Evolutionary conservation across 2,797 vertebrate genomes (phyloP).

Genomic region (Petrocephalus schoutedeni): DNA sequence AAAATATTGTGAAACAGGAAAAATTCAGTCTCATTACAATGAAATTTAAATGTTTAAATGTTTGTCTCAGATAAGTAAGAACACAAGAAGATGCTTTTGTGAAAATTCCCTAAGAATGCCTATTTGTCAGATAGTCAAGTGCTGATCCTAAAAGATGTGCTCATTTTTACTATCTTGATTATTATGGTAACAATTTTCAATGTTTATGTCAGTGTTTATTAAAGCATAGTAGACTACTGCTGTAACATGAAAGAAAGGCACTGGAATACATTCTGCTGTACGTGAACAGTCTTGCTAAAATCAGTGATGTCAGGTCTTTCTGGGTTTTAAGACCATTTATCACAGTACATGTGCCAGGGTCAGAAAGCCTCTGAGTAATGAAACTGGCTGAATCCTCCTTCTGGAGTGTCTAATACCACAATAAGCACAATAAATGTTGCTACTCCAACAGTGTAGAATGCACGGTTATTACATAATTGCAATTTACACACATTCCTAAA

Average conservation of each 20-base stretch:
- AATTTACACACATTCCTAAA: background rate
- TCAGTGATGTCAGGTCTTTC: background rate
- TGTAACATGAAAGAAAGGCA: background rate
- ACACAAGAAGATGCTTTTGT: background rate
- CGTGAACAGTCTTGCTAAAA: background rate
- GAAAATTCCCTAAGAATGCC: background rate
- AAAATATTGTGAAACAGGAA: background rate
- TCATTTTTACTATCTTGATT: background rate
- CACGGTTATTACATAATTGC: background rate
- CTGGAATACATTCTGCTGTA: background rate
- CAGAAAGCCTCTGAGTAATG: slow-evolving; percentile 39
- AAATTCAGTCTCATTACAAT: background rate
- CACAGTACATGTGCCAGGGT: slow-evolving; percentile 51
- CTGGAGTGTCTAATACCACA: slow-evolving; percentile 43
- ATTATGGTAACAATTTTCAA: background rate
- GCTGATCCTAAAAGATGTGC: background rate
- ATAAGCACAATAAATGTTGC: background rate
- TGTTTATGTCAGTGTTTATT: background rate
- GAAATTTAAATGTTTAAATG: background rate
- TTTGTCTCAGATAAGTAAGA: background rate
- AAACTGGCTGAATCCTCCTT: slow-evolving; percentile 16
- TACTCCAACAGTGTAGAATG: background rate
- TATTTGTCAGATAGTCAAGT: background rate
- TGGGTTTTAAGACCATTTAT: slow-evolving; percentile 49
- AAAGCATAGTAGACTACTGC: background rate